Conservation (phyloP, 2,113 vertebrate species). For the Pitta sordida region DNA sequence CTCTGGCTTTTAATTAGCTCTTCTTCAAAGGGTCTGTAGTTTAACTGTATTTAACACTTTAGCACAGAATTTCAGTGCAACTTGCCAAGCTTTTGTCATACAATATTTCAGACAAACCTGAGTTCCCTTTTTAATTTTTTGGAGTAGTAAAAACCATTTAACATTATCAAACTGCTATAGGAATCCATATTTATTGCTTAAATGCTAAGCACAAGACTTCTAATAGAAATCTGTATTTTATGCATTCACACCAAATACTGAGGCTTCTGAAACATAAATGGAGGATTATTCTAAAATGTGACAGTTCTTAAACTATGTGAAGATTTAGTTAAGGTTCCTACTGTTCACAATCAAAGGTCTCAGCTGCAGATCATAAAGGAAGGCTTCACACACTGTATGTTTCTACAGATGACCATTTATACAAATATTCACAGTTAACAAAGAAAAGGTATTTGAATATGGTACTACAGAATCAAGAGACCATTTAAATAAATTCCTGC, state of each 20-base stretch:
- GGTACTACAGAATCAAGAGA: neutral
- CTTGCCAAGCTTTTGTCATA: neutral
- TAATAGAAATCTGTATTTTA: neutral
- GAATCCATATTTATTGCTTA: neutral
- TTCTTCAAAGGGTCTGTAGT: neutral
- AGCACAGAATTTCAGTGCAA: neutral
- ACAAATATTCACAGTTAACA: neutral
- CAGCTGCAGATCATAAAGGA: slow-evolving; percentile 46
- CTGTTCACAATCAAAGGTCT: slow-evolving; percentile 61
- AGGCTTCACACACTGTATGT: neutral
- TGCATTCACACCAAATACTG: slow-evolving; percentile 16
- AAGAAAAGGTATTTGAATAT: too few species aligned
- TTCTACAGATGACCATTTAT: slow-evolving; percentile 31
- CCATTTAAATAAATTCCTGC: neutral
- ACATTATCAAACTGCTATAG: neutral
- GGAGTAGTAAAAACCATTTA: neutral
- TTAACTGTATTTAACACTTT: neutral
- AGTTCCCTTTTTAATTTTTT: neutral
- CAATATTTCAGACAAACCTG: neutral
- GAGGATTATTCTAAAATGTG: slow-evolving; percentile 41
- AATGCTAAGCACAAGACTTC: neutral
- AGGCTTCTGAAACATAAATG: slow-evolving; percentile 21
- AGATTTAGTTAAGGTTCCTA: slow-evolving; percentile 43
- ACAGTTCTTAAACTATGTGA: slow-evolving; percentile 3
- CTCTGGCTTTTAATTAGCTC: slow-evolving; percentile 31